A percentile compares a stretch with the other conserved stretches of the same genome.
phyloP scores from a whole-genome alignment of 2,113 vertebrate genomes.

The Panthera tigris region DNA sequence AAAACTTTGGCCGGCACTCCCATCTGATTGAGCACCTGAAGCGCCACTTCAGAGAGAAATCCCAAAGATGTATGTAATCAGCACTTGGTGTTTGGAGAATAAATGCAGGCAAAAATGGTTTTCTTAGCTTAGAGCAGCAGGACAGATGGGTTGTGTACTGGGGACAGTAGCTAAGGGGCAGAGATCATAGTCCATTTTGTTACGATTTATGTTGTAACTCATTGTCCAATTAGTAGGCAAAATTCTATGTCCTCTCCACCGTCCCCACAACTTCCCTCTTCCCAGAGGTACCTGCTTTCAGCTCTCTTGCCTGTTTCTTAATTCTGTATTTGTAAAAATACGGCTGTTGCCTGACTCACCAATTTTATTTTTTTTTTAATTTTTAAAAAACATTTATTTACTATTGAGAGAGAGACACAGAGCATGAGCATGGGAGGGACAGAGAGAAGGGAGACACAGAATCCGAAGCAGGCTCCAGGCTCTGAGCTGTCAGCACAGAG shows the following conservation, averaged over 20 bases:
- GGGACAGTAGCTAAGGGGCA: not conserved
- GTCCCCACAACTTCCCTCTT: not conserved
- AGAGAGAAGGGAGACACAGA: too few species aligned
- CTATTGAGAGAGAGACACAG: too few species aligned
- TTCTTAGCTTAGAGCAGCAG: not conserved
- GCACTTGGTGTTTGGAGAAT: not conserved
- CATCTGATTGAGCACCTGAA: conserved; percentile 79
- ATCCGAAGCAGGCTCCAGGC: too few species aligned
- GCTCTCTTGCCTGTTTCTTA: not conserved
- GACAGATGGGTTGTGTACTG: not conserved
- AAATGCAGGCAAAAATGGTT: not conserved
- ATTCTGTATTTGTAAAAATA: not conserved
- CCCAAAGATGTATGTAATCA: conserved; percentile 73
- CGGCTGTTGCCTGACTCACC: not conserved
- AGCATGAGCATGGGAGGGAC: too few species aligned
- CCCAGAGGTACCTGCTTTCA: not conserved
- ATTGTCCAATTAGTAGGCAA: not conserved
- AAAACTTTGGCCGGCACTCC: conserved; percentile 77
- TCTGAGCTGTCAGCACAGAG: too few species aligned
- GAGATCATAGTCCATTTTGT: not conserved
- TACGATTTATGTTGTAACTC: not conserved
- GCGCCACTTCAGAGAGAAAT: conserved; percentile 78
- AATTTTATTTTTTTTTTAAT: not conserved
- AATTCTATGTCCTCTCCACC: not conserved
- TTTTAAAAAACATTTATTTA: too few species aligned